phyloP scores from a whole-genome alignment of 2,797 vertebrate species.

The Emys orbicularis region DNA sequence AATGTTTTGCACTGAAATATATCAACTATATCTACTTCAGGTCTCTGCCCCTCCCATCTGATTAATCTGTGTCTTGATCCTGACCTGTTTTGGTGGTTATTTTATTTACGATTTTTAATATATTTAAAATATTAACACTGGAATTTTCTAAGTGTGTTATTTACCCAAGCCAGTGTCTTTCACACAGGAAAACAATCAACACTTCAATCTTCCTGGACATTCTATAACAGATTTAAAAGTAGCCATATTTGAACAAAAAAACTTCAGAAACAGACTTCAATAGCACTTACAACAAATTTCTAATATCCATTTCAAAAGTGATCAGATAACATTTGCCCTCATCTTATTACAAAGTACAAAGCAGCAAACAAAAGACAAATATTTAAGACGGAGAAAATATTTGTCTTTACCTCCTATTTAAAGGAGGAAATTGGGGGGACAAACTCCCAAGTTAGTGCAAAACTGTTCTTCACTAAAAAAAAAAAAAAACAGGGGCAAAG shows the following conservation, averaged over 20 bases:
- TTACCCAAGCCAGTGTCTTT: not conserved
- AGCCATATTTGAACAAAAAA: too few species aligned
- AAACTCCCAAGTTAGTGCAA: not conserved
- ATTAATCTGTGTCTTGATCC: not conserved
- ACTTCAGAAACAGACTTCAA: too few species aligned
- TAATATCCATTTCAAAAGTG: not conserved
- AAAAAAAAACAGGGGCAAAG: not conserved
- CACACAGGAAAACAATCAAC: not conserved
- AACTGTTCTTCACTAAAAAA: not conserved
- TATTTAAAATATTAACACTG: not conserved
- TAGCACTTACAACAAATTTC: too few species aligned
- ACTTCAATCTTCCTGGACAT: too few species aligned
- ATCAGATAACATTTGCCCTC: not conserved
- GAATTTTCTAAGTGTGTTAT: not conserved
- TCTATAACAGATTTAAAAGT: too few species aligned
- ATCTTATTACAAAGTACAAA: not conserved
- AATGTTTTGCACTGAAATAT: not conserved
- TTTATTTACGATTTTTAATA: not conserved
- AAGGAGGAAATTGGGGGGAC: not conserved
- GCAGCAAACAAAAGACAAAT: not conserved
- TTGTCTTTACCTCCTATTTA: not conserved
- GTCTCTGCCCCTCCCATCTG: not conserved
- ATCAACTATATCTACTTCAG: not conserved
- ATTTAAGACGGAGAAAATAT: not conserved
- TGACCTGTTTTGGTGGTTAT: not conserved